Evolutionary conservation across 2,888 invertebrate species (phyloP).

Genomic region (Philereme vetulata): DNA sequence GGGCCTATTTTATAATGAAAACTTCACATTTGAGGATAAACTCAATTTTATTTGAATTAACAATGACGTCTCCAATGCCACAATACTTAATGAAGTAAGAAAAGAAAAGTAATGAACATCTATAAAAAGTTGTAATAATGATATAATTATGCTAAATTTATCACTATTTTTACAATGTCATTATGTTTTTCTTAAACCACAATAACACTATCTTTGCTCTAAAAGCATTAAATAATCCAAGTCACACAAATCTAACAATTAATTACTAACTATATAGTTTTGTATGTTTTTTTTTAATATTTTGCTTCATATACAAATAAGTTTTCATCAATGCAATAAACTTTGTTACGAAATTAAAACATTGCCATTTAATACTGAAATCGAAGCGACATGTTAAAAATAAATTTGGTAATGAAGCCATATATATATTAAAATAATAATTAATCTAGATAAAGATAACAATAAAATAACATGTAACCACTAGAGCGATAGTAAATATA

Average conservation of each 20-base stretch:
- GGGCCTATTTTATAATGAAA: constrained; percentile 71
- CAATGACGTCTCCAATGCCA: constrained; percentile 83
- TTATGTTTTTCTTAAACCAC: constrained; percentile 83
- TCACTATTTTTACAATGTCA: constrained; percentile 84
- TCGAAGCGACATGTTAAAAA: constrained; percentile 74
- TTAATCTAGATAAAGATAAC: constrained; percentile 63
- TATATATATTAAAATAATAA: constrained; percentile 49
- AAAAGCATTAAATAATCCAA: constrained; percentile 82
- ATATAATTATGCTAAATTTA: constrained; percentile 83
- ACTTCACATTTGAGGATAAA: constrained; percentile 77
- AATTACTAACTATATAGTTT: constrained; percentile 78
- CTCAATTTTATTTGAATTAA: constrained; percentile 84
- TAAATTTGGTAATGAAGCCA: constrained; percentile 81
- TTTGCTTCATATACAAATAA: constrained; percentile 83
- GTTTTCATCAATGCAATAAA: constrained; percentile 65
- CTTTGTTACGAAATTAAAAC: constrained; percentile 65
- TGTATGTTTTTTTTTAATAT: constrained; percentile 68
- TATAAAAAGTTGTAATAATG: constrained; percentile 84
- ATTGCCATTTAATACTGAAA: constrained; percentile 80
- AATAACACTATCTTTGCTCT: constrained; percentile 81
- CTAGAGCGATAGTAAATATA: constrained; percentile 64
- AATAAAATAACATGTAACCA: constrained; percentile 65
- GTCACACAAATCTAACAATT: constrained; percentile 84
- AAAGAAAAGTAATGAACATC: constrained; percentile 83
- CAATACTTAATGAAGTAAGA: constrained; percentile 83